Base-by-base conservation (phyloP, 1,140 invertebrate genomes). In the Hestina assimilis region DNA sequence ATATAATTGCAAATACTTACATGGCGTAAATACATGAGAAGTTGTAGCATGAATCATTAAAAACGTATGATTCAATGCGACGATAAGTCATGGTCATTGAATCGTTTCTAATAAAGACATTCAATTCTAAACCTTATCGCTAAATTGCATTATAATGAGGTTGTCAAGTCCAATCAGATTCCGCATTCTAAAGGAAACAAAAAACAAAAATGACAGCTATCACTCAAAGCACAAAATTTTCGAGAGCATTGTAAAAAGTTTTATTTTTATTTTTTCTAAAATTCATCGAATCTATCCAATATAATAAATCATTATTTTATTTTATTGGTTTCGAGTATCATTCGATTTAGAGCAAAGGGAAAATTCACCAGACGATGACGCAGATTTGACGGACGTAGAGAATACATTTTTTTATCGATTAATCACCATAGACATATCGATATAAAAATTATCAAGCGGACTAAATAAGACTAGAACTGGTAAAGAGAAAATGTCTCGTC, bases 401-500 rank as follows among this genome's bases (percentile, higher is more conserved):
- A 38, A 15, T 38, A 19, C 15, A 38, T 11, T 38, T 38, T n/a
- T 38, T 38, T 38, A 38, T 56, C 45, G 33, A 56, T 56, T 19
- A 47, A 41, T 56, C 35, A 12, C 17, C 4, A 29, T 42, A 45
- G 45, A 48, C 35, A 60, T 54, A 55, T 54, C 31, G 26, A 54
- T 29, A 15, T 12, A 11, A 56, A 56, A 52, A 41, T 48, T 38
- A 24, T n/a, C 28, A 20, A 50, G 12, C 43, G 12, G 23, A 52
- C 35, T 48, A 4, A 46, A 59, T 40, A 46, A 53, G 50, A 24
- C 21, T 7, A 47, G 45, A 38, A 56, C 35, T 28, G 15, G 38
- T 20, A 21, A 48, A 58, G 35, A 50, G 55, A 57, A 57, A 47
- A 82, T 84, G 79, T 48, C 76, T 29, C 62, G 71, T 1, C 72